Base-by-base conservation (phyloP, 1,140 invertebrate genomes). In the Drosophila paulistorum region DNA sequence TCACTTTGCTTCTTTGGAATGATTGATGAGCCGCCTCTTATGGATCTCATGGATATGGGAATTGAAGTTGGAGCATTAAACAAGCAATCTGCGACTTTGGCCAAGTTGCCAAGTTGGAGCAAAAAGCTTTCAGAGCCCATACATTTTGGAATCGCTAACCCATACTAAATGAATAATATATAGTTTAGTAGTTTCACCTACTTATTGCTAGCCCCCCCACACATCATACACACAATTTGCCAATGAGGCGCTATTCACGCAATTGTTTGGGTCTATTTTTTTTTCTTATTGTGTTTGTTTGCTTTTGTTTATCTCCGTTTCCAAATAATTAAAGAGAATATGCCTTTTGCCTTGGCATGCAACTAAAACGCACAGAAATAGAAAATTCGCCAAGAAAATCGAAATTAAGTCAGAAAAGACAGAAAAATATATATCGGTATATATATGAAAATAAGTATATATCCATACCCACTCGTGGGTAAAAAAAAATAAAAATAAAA, bases 281-380 rank as follows among this genome's bases (percentile, higher is more conserved):
- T 35, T 37, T 14, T 35, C n/a, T 23, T 23, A 23, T 23, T 23
- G 11, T n/a, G 37, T 57, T 57, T 30, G 55, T 17, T 57, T n/a
- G 20, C 6, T 57, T 11, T 59, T 59, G 57, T 59, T 59, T 59
- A 59, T 59, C 30, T 59, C 17, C 57, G 35, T 59, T 59, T 59
- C 11, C 11, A 59, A 59, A 59, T 59, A 59, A 59, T 37, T 59
- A 59, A 59, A 59, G 57, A 59, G 57, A 37, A 59, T 20, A 59
- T 59, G 33, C 57, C 33, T 59, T 59, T 59, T 59, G 57, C 57
- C 33, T 39, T 59, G 57, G 57, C 57, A 59, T 59, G 57, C 57
- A 59, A 17, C 55, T 58, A 17, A 11, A 17, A 14, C 57, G 33
- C 33, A 59, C 33, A 59, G 33, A 59, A 59, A 59, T 59, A 59